A percentile compares a stretch with the other conserved stretches of the same genome.
Evolutionary conservation across 2,888 invertebrate genomes (phyloP).

Genomic region (Deilephila elpenor): DNA sequence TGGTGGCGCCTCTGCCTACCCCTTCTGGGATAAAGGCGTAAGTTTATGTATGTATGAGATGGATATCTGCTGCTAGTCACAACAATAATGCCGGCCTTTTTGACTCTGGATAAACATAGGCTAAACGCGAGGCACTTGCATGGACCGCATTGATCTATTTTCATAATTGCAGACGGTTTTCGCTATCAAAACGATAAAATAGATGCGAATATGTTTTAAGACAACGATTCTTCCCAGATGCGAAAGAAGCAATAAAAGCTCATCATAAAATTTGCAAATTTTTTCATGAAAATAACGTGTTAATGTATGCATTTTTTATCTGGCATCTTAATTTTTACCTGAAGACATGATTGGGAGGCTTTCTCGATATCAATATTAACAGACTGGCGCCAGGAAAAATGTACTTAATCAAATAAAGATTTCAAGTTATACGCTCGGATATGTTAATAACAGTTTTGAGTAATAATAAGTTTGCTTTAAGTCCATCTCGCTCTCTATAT

Average conservation of each 20-base stretch:
- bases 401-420: too few relatives aligned
- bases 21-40: not conserved
- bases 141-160: too few relatives aligned
- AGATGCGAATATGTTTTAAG: not conserved
- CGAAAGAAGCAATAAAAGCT: not conserved
- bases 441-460: too few relatives aligned
- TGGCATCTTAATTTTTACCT: not conserved
- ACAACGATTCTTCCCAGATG: not conserved
- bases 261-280: not conserved
- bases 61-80: too few relatives aligned
- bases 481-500: too few relatives aligned
- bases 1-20: not conserved
- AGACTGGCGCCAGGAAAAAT: not conserved
- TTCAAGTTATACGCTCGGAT: too few relatives aligned
- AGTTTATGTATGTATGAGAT: too few relatives aligned
- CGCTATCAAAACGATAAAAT: not conserved
- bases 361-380: not conserved
- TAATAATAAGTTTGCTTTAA: too few relatives aligned
- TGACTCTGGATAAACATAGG: too few relatives aligned
- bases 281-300: not conserved
- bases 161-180: too few relatives aligned
- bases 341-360: not conserved
- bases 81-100: too few relatives aligned
- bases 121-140: too few relatives aligned
- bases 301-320: slow-evolving; percentile 15